Conservation (phyloP, 1,140 invertebrate genomes). For the Drosophila setifemur region DNA sequence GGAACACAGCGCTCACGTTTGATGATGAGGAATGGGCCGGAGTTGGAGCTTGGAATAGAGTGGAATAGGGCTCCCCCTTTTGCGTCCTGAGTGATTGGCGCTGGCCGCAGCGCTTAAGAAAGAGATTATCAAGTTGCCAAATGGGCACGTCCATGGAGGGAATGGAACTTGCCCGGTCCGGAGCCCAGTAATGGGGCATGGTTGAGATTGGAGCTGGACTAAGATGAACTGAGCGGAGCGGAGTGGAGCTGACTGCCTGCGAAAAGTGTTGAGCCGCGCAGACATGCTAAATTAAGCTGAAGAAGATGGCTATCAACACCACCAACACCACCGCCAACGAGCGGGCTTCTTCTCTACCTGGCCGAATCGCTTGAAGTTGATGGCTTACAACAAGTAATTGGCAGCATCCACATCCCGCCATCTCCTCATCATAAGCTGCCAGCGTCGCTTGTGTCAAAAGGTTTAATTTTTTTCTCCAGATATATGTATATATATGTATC, state of each 20-base stretch:
- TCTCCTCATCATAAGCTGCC: constrained; percentile 55
- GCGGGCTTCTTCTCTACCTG: constrained; percentile 49
- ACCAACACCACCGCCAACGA: constrained; percentile 47
- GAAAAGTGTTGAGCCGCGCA: constrained; percentile 80
- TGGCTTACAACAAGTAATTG: constrained; percentile 81
- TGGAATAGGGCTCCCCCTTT: constrained; percentile 11
- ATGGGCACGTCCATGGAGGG: constrained; percentile 70
- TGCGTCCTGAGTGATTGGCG: constrained; percentile 69
- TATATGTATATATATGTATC: constrained; percentile 2
- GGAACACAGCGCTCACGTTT: constrained; percentile 78
- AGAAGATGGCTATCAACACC: constrained; percentile 82
- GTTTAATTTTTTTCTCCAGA: constrained; percentile 69
- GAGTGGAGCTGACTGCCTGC: constrained; percentile 15
- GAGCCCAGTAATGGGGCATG: not conserved
- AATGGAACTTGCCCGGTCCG: constrained; percentile 9
- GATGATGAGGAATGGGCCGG: constrained; percentile 34
- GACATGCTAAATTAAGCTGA: constrained; percentile 82
- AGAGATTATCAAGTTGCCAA: constrained; percentile 81
- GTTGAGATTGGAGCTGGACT: not conserved
- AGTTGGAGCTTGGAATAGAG: constrained; percentile 27
- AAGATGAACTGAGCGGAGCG: constrained; percentile 1
- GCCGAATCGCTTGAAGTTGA: constrained; percentile 81
- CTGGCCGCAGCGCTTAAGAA: constrained; percentile 70
- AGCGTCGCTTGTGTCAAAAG: constrained; percentile 78
- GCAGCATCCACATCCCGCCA: constrained; percentile 72